These are phyloP conservation scores for Brachypteracias leptosomus DNA, from an alignment of 2,113 vertebrate species.

Conservation along the genomic window DNA sequence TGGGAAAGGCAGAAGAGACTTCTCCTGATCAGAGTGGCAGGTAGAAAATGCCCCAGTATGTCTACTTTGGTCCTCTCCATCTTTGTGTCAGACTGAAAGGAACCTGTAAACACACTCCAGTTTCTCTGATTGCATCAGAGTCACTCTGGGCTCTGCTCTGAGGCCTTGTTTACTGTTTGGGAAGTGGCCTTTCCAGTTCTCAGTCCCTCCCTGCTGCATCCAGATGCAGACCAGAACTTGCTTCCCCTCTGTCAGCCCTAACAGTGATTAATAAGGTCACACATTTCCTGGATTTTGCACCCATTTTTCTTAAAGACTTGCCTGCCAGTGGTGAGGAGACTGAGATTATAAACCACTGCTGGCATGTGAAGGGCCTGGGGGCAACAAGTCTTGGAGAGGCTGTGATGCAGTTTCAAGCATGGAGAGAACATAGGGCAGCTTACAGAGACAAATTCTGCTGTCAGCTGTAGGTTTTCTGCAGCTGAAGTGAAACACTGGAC, in stretches of 20 bases:
- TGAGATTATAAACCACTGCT: background rate
- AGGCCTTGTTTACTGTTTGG: slow-evolving; percentile 29
- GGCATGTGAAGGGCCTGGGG: background rate
- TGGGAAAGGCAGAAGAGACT: background rate
- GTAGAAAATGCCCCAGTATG: background rate
- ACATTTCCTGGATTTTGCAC: slow-evolving; percentile 1
- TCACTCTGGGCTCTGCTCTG: background rate
- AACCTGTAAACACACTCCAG: background rate
- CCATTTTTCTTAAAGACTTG: slow-evolving; percentile 48
- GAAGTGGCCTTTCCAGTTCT: slow-evolving; percentile 46
- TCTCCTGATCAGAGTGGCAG: background rate
- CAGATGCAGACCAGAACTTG: background rate
- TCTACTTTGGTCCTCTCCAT: background rate
- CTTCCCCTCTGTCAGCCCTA: background rate
- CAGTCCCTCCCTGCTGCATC: background rate
- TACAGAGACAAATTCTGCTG: slow-evolving; percentile 17
- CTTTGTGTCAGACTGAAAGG: background rate
- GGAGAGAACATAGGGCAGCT: background rate
- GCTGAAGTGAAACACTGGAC: background rate
- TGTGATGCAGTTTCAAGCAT: background rate
- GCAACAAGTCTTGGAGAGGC: background rate
- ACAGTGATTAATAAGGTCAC: slow-evolving; percentile 58
- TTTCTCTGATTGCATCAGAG: background rate
- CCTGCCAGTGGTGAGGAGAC: background rate
- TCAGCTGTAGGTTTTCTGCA: background rate